Percentiles rank a stretch among this genome's conserved stretches.
Conservation (phyloP, 2,888 invertebrate genomes). For the Xestia rhomboidea region DNA sequence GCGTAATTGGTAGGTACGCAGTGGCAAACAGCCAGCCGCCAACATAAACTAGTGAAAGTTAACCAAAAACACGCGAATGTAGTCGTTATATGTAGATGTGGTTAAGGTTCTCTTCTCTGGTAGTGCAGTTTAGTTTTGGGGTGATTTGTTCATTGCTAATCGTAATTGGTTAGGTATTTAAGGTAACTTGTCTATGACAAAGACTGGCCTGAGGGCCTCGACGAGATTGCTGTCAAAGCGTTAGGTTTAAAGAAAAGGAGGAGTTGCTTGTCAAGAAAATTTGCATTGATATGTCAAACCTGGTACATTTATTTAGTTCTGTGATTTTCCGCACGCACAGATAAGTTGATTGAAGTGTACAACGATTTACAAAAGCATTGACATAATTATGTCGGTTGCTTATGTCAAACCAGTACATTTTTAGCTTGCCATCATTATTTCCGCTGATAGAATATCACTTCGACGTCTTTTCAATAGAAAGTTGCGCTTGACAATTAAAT, state of each 20-base stretch:
- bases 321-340: too few species aligned
- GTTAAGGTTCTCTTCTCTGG: neutral
- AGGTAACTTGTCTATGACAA: neutral
- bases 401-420: neutral
- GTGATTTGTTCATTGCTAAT: neutral
- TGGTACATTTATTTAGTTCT: too few species aligned
- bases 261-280: too few species aligned
- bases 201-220: neutral
- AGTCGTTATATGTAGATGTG: neutral
- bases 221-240: neutral
- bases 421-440: neutral
- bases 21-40: conserved; percentile 57
- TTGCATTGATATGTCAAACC: too few species aligned
- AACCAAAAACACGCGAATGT: conserved; percentile 40
- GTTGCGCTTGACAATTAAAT: neutral
- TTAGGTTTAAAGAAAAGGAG: neutral
- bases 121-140: neutral
- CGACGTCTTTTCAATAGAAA: neutral
- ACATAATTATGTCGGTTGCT: neutral
- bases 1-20: conserved; percentile 59
- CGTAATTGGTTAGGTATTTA: neutral
- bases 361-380: neutral
- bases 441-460: neutral
- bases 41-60: conserved; percentile 61
- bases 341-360: neutral